Evolutionary conservation across 2,888 invertebrate genomes (phyloP), one percentile per base, ranked within the genome.

Genomic region (Idaea dimidiata): DNA sequence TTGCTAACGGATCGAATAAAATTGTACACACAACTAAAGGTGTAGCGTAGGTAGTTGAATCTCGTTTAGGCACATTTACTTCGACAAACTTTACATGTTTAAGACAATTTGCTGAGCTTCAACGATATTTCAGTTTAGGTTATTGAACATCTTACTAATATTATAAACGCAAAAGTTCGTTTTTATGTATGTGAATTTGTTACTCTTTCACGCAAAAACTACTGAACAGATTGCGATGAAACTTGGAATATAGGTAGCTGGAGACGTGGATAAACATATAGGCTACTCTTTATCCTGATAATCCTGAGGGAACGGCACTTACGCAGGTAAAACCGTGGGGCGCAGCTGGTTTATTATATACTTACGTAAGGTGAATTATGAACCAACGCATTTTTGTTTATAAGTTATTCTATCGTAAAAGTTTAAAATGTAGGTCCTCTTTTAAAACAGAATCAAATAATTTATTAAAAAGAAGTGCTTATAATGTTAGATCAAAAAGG

Each of bases 1-100:
- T 78, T 78, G 77, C 77, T 71, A 69, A 75, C 69, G 67, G 69
- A 68, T 69, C 65, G 69, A 71, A 69, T 71, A 68, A 66, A 68
- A 65, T 56, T 61, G 56, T 61, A 62, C 62, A 56, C 43, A 43
- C 43, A 43, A 43, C 43, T 43, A 43, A 43, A 43, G 43, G 43
- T 43, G 43, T 43, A 43, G 8, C 43, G 8, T 14, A 43, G 43
- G 43, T 43, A 43, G 43, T 43, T 14, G 43, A 43, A 14, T 43
- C 43, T 43, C 33, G 10, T 43, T 7, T 43, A 43, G 43, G 14
- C 43, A 43, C 43, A 43, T 43, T 43, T 43, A 43, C 43, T 43
- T 43, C 43, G 43, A 43, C 43, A 43, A 43, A 43, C 43, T 43
- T 43, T 43, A 43, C 43, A 43, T 43, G 43, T 43, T 43, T 43